A percentile compares a stretch with the other conserved stretches of the same genome.
Conservation (phyloP, 2,113 vertebrate genomes). For the Octodon degus region DNA sequence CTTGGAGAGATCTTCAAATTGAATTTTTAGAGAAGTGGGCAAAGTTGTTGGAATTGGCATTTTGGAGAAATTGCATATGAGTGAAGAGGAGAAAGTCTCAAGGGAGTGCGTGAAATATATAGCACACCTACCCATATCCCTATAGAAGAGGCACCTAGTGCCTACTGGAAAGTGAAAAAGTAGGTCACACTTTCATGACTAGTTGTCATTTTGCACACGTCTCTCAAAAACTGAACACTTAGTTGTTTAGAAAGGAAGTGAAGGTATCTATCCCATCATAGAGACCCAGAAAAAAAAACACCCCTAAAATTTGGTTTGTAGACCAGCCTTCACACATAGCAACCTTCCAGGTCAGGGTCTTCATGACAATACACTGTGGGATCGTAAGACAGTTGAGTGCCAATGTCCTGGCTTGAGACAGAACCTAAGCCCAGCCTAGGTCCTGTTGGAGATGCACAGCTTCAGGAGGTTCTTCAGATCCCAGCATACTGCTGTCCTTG, state of each 20-base stretch:
- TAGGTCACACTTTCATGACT: neutral
- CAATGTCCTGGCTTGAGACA: neutral
- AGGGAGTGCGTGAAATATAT: neutral
- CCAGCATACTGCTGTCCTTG: neutral
- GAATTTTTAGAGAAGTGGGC: slow-evolving; percentile 11
- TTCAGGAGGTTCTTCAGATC: neutral
- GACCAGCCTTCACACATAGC: neutral
- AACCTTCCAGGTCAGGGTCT: neutral
- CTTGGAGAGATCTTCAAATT: neutral
- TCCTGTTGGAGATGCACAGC: neutral
- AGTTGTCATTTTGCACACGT: neutral
- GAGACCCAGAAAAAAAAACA: neutral
- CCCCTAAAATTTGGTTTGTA: neutral
- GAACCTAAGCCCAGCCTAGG: neutral
- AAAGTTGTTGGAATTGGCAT: neutral
- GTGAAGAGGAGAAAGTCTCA: neutral
- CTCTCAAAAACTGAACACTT: neutral
- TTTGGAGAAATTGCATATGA: neutral
- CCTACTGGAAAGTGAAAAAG: neutral
- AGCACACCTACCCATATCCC: accelerated
- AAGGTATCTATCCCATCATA: neutral
- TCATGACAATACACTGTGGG: neutral
- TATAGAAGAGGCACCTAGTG: accelerated
- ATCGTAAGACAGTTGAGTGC: neutral
- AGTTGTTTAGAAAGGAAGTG: neutral